Conservation (phyloP, 1,140 invertebrate genomes). For the Parasteatoda tepidariorum region DNA sequence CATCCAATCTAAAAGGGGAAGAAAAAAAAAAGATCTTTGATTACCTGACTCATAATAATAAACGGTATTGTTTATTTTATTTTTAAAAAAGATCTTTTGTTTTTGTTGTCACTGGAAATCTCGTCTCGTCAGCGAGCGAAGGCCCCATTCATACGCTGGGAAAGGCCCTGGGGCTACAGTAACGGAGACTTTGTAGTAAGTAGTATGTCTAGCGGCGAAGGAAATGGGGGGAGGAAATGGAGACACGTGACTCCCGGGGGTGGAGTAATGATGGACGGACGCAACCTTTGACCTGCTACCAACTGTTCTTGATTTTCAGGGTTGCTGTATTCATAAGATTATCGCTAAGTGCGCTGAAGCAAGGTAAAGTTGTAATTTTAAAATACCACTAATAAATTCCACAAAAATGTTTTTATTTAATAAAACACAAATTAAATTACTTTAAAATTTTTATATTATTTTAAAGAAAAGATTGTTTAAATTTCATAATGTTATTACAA, state of each 20-base stretch:
- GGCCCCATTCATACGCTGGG: conserved; percentile 49
- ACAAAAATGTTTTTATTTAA: too few relatives aligned
- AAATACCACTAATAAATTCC: too few relatives aligned
- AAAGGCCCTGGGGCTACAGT: conserved; percentile 47
- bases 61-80: too few relatives aligned
- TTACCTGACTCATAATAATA: too few relatives aligned
- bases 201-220: conserved; percentile 9
- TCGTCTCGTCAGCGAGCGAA: not conserved
- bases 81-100: too few relatives aligned
- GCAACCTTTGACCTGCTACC: conserved; percentile 42
- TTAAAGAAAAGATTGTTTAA: too few relatives aligned
- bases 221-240: not conserved
- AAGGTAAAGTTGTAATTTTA: too few relatives aligned
- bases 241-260: conserved; percentile 45
- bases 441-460: too few relatives aligned
- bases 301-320: not conserved
- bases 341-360: not conserved
- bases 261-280: conserved; percentile 47
- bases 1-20: too few relatives aligned
- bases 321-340: not conserved
- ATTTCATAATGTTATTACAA: too few relatives aligned
- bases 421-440: too few relatives aligned
- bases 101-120: not conserved
- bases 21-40: too few relatives aligned
- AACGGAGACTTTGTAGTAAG: conserved; percentile 46